Evolutionary conservation across 1,140 invertebrate genomes (phyloP).

Genomic region (Bombus vancouverensis): DNA sequence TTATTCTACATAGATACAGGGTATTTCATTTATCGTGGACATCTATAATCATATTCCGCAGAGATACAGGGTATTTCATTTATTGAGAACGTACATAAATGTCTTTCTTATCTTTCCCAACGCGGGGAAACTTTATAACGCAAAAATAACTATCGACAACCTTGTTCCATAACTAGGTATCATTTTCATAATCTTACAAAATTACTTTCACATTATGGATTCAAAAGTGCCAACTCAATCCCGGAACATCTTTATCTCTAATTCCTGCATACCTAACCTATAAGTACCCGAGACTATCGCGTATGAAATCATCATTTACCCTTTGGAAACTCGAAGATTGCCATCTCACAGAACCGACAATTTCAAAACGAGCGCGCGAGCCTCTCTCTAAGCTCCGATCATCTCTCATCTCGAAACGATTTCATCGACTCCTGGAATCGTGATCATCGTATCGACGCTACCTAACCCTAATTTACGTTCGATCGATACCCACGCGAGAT

Average conservation of each 20-base stretch:
- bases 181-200: not conserved
- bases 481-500: not conserved
- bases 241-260: conserved; percentile 8
- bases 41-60: not conserved
- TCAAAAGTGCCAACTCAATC: not conserved
- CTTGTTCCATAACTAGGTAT: not conserved
- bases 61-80: not conserved
- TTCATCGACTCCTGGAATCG: conserved; percentile 21
- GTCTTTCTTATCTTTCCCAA: not conserved
- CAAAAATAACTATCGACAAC: not conserved
- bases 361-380: not conserved
- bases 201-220: not conserved
- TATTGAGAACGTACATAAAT: not conserved
- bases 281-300: not conserved
- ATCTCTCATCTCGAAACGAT: not conserved
- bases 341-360: not conserved
- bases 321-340: conserved; percentile 3
- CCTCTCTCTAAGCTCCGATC: not conserved
- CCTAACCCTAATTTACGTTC: not conserved
- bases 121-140: not conserved
- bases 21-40: not conserved
- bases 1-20: not conserved
- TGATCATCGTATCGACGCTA: not conserved
- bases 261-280: not conserved
- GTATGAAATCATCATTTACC: not conserved